Evolutionary conservation across 2,888 invertebrate genomes (phyloP), one percentile per base, ranked within the genome.

Genomic region (Myopa tessellatipennis): DNA sequence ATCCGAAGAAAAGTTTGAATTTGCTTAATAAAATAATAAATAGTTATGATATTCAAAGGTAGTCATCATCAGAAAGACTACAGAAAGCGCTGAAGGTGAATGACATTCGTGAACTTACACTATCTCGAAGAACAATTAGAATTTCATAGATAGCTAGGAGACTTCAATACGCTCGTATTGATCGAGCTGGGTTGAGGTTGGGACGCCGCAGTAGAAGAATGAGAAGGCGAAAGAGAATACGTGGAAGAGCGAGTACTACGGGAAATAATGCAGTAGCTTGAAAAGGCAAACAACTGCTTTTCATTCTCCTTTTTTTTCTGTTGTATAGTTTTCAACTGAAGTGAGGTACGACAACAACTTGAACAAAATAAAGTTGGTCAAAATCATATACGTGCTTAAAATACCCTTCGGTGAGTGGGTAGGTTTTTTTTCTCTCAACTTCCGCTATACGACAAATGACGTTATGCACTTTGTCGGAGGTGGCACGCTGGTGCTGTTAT

Each of bases 41-140:
- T 26, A 26, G 26, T 26, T 26, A 26, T 26, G 26, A 26, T 26
- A 26, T 26, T 26, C 26, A 26, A 26, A 26, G 26, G 50, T 50
- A 10, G 50, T 14, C 50, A 50, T 50, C 3, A 50, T 8, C 8
- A 50, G 50, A 50, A 55, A 55, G n/a, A 55, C 45, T 16, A 61
- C 26, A n/a, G n/a, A 61, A 26, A 26, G 8, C 18, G 16, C 16
- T 26, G 16, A 72, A 72, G 72, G 72, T 72, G 60, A 72, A 60
- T 72, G 72, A 72, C 72, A 55, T 69, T 34, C 12, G 60, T 38
- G 72, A 72, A 72, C 60, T 60, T 60, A 12, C 18, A 61, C 14
- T n/a, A n/a, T 14, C n/a, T n/a, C 6, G n/a, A n/a, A 12, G 16
- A 58, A 58, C 1, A n/a, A 26, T 34, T 61, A 61, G 61, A 7